Evolutionary conservation across 1,140 invertebrate genomes (phyloP), one percentile per base, ranked within the genome.

Genomic region (Gonatopus flavifemur): DNA sequence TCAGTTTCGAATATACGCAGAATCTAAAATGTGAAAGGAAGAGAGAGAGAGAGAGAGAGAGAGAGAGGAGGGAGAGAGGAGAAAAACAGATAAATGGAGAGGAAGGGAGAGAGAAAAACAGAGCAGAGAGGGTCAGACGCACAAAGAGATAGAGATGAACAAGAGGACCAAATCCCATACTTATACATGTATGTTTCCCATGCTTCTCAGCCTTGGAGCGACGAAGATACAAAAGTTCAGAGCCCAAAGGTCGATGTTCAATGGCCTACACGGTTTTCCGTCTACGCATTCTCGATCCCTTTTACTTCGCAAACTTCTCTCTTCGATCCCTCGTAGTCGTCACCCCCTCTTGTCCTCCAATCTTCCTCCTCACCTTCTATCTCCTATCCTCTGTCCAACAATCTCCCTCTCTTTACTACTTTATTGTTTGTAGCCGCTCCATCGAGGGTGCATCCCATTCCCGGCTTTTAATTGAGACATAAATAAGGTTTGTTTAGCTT

Each of bases 401-500:
- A 42, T 53, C 52, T 62, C 69, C 61, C 55, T 49, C 65, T 69
- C 62, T 67, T 58, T 69, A 70, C 66, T 77, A 74, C 72, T 78
- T 78, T 78, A 78, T 78, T 73, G 74, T 74, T 72, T 70, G 71
- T 65, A 76, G 73, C 67, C 64, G 70, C 72, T 76, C 69, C 70
- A 75, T 76, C 71, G 74, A 76, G 76, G 74, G 76, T 77, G 74
- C 76, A 78, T 76, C 73, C 74, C 71, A 76, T 76, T 76, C 71
- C 74, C 70, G 49, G 69, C 71, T 77, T n/a, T 78, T 78, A 78
- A 78, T 78, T 78, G 76, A 78, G 76, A 78, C 76, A 78, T 78
- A 78, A 78, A 78, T 78, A 78, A 78, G 76, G 74, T 78, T 77
- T 78, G 74, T 78, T 78, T 78, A 74, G 74, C 74, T 78, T 77